Evolutionary conservation across 2,888 invertebrate species (phyloP), one percentile per base, ranked within the genome.

Genomic region (Melipona bicolor): DNA sequence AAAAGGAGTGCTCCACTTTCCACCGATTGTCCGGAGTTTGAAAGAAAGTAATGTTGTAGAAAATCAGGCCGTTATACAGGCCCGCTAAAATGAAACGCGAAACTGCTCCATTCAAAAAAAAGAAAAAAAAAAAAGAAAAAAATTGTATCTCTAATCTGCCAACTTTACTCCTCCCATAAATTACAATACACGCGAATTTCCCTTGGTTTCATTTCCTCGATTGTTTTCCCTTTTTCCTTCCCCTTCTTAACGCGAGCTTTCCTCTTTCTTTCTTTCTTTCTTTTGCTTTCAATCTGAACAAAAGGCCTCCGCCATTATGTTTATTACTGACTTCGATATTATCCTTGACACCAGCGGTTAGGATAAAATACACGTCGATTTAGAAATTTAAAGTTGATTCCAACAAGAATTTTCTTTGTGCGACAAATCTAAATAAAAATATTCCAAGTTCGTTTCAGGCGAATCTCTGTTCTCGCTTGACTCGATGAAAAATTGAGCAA

Each of bases 21-120:
- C 62, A 77, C 82, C 82, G 82, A 83, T 83, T 83, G 83, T 83
- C 69, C 77, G 54, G 72, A 82, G 82, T 81, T 77, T 83, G 82
- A 83, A 83, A 83, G 83, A 83, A 83, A 82, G 82, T 77, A 82
- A 83, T 82, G 82, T 81, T 76, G 83, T 83, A 83, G 82, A 83
- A 83, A 83, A 82, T 82, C 83, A 83, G 83, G 83, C 72, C 82
- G 77, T 83, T 77, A 72, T 82, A 69, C 82, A 32, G 43, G 72
- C 72, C 24, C 59, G 71, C 69, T 76, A 62, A 72, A 81, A 56
- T 54, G 72, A 72, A 83, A 71, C 61, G 68, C 64, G 50, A 50
- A 43, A 43, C 24, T 27, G 59, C 19, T 75, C 62, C 49, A 59
- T 82, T 68, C 56, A 36, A 13, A 64, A 43, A 43, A 43, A 43